Evolutionary conservation across 2,888 invertebrate species (phyloP), one percentile per base, ranked within the genome.

Genomic region (Cephus nigrinus): DNA sequence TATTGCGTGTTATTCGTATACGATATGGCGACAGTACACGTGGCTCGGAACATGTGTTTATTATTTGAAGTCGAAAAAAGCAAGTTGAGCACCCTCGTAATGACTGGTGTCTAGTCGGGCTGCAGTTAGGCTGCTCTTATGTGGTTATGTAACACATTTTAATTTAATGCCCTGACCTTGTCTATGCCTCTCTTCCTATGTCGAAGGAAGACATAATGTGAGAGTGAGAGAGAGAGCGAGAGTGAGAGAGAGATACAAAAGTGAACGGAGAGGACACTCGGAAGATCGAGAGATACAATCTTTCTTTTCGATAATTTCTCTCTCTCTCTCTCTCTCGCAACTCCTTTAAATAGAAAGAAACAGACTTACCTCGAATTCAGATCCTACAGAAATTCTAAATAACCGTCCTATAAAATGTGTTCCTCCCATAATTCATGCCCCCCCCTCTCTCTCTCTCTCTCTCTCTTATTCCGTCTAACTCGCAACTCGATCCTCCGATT

Each of bases 161-260:
- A 88, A 89, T 89, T 87, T 86, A 88, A 87, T 84, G 85, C 87
- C 86, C 84, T 88, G 89, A 89, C 90, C 90, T 90, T 90, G 89
- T 89, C 89, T 90, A 89, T 88, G 87, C 86, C 85, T 86, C 85
- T 86, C 88, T 88, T 88, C 87, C 87, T 86, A 86, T 86, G 82
- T 83, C 79, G 77, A 79, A 79, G 79, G 78, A n/a, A 68, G 69
- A 78, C 75, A 75, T 69, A 55, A 55, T 30, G 76, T 40, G 31
- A 31, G 69, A 69, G 68, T 69, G 76, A 73, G 78, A 81, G 78
- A 81, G 85, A 78, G 79, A 40, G 76, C 68, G 12, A 11, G 34
- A 34, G 34, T 9, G 35, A 11, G 35, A 11, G 1, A 81, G 80
- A 23, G 40, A 15, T 40, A 40, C 1, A 55, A 55, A 15, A 55